Percentiles rank a stretch among this genome's conserved stretches.
These are phyloP conservation scores for Noctua janthe DNA, from an alignment of 2,888 invertebrate species.

Conservation along the genomic window DNA sequence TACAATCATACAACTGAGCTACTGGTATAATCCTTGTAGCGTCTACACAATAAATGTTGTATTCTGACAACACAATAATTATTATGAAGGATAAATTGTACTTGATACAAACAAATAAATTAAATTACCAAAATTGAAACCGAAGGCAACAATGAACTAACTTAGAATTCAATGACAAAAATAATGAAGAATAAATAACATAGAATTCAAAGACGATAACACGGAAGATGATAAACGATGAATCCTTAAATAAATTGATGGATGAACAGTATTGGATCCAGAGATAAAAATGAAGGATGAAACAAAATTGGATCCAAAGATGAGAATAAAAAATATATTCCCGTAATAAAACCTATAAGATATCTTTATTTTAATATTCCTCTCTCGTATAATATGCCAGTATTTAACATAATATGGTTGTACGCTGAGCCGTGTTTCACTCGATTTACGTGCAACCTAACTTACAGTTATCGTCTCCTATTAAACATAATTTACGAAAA, in stretches of 20 bases:
- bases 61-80: conserved; percentile 2
- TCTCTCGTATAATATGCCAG: conserved; percentile 61
- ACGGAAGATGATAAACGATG: neutral
- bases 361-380: conserved; percentile 69
- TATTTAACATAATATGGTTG: conserved; percentile 67
- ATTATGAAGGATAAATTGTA: neutral
- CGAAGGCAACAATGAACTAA: neutral
- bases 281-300: conserved; percentile 7
- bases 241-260: conserved; percentile 11
- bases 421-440: conserved; percentile 59
- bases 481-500: conserved; percentile 81
- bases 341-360: conserved; percentile 48
- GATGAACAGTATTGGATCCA: neutral
- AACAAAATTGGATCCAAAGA: conserved; percentile 28
- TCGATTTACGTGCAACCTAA: conserved; percentile 66
- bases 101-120: neutral
- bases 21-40: neutral
- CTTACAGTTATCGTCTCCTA: conserved; percentile 74
- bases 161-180: neutral
- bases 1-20: neutral
- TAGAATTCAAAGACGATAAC: neutral
- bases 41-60: neutral
- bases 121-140: neutral
- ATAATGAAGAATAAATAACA: neutral
- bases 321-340: conserved; percentile 6